Evolutionary conservation across 2,888 invertebrate species (phyloP).

Genomic region (Thecocarcelia acutangulata): DNA sequence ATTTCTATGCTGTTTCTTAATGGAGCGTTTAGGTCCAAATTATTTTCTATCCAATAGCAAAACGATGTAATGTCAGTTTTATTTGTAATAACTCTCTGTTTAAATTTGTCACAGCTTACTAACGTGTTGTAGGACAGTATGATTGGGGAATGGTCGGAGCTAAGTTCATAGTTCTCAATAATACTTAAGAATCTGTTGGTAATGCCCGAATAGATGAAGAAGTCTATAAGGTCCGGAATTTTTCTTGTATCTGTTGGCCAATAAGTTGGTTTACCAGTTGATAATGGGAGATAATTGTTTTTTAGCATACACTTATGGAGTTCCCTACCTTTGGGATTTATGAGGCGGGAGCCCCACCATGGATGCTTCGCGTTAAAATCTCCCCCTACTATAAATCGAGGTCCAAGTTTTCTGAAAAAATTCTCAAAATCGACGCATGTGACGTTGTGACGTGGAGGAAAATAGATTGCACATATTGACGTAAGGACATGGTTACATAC

Average conservation of each 20-base stretch:
- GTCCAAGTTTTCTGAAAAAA: slow-evolving; percentile 27
- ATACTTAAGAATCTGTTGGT: neutral
- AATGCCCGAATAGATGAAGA: no score
- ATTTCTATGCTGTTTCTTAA: neutral
- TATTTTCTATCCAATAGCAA: slow-evolving; percentile 4
- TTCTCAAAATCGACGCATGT: neutral
- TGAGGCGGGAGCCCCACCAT: slow-evolving; percentile 54
- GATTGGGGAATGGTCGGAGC: slow-evolving; percentile 19
- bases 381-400: slow-evolving; percentile 51
- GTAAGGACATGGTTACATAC: neutral
- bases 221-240: slow-evolving; percentile 36
- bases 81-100: neutral
- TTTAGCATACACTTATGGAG: slow-evolving; percentile 57
- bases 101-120: neutral
- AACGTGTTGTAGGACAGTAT: neutral
- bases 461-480: slow-evolving; percentile 37
- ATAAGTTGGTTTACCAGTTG: slow-evolving; percentile 61
- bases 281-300: no score
- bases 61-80: slow-evolving; percentile 15
- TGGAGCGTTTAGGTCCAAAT: slow-evolving; percentile 2
- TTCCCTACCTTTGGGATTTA: slow-evolving; percentile 55
- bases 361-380: slow-evolving; percentile 64
- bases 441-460: slow-evolving; percentile 43
- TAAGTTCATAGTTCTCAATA: neutral
- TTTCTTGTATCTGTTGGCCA: slow-evolving; percentile 53